Conservation (phyloP, 2,888 invertebrate genomes). For the Amiota minor region DNA sequence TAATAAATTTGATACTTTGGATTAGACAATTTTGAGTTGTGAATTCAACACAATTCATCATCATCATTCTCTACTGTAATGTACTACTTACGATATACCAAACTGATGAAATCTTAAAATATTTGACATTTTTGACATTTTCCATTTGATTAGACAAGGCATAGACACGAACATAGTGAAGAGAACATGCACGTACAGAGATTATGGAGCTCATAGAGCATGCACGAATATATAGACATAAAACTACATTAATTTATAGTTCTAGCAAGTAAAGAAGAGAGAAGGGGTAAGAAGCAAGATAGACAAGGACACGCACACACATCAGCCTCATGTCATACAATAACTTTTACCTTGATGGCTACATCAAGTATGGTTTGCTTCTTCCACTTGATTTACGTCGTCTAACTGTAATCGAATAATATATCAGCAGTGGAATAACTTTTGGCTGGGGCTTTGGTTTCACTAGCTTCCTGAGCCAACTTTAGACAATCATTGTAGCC, state of each 20-base stretch:
- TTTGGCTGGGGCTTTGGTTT: background rate
- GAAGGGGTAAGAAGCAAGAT: no score
- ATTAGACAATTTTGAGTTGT: no score
- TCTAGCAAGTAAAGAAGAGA: no score
- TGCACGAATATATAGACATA: background rate
- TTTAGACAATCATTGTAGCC: background rate
- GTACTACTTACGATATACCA: no score
- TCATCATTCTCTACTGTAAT: no score
- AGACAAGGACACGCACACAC: background rate
- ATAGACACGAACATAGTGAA: background rate
- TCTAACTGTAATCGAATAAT: conserved; percentile 64
- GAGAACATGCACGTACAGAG: no score
- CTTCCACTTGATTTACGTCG: conserved; percentile 63
- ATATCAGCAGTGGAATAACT: conserved; percentile 41
- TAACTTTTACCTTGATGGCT: conserved; percentile 50
- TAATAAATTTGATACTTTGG: no score
- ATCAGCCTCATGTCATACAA: conserved; percentile 16
- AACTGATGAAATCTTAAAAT: background rate
- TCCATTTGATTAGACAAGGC: conserved; percentile 5
- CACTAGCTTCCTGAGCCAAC: conserved; percentile 49
- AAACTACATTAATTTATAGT: no score
- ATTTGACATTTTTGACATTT: conserved; percentile 19
- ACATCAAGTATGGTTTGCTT: conserved; percentile 50
- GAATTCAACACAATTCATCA: no score
- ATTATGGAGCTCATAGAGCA: background rate